Base-by-base conservation (phyloP, 1,140 invertebrate genomes). In the Drosophila ironensis region DNA sequence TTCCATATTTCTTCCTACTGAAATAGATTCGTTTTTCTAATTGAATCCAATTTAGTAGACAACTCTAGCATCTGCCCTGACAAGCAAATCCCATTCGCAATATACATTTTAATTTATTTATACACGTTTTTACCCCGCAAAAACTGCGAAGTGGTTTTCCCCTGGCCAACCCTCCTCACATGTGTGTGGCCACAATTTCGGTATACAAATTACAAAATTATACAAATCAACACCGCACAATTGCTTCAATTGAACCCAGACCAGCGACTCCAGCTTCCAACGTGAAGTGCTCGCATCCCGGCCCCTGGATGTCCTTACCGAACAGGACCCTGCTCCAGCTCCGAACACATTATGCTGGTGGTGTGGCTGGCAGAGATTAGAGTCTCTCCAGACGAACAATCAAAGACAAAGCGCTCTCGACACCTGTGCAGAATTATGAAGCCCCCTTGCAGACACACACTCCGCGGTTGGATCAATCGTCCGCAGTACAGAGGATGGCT, bases 131-230 rank as follows among this genome's bases (percentile, higher is more conserved):
- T 69, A 45, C 46, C 67, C 67, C 38, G n/a, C n/a, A 17, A 25
- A 48, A 37, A 50, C 37, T 45, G 38, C 52, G 64, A 81, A 75
- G 60, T 63, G 47, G 66, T 60, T 84, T 74, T 59, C 42, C 60
- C 60, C 25, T 22, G 37, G 12, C 33, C 16, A 14, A 44, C 48
- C 67, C 52, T 71, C 48, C 38, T 40, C 37, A 56, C 72, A 70
- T 72, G 71, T 84, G 78, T 86, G 80, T 78, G 80, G 78, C 78
- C 64, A 86, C 80, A 70, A 66, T 72, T 73, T 61, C 63, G 80
- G 80, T 86, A 86, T 86, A 86, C 80, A 86, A 86, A 86, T 86
- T 86, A 86, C 80, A 72, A 86, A 86, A 86, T 86, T 86, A 86
- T 86, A 86, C 80, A 86, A 86, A 86, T 86, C 80, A 86, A 86